These are phyloP conservation scores for Boulengeromyrus knoepffleri DNA, from an alignment of 2,113 vertebrate genomes.

Conservation along the genomic window DNA sequence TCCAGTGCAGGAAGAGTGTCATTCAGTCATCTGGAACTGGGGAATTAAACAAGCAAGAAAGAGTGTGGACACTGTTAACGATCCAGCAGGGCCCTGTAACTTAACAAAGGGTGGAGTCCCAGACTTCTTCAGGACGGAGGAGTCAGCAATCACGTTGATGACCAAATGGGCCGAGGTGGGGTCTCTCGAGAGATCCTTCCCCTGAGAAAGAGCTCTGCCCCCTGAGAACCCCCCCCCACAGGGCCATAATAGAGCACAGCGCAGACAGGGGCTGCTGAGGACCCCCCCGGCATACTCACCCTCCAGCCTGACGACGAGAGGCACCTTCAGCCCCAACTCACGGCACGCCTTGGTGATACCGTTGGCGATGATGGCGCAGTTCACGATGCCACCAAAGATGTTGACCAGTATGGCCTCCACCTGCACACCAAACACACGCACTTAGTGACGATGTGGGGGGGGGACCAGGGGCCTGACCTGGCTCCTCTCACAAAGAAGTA, in stretches of 20 bases:
- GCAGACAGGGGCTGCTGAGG: neutral
- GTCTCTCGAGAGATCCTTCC: conserved; percentile 53
- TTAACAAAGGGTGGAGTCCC: conserved; percentile 24
- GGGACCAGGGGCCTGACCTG: neutral
- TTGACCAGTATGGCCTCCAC: conserved; percentile 96
- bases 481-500: neutral
- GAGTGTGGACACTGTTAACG: conserved; percentile 3
- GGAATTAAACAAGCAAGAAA: neutral
- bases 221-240: conserved; percentile 24
- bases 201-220: conserved; percentile 30
- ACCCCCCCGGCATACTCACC: conserved; percentile 56
- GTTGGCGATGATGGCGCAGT: conserved; percentile 95
- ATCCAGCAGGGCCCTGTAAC: conserved; percentile 24
- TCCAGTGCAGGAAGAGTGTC: neutral
- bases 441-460: neutral
- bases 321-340: conserved; percentile 88
- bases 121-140: conserved; percentile 33
- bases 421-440: conserved; percentile 44
- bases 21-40: neutral
- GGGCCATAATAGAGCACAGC: conserved; percentile 34
- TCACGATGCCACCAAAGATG: conserved; percentile 96
- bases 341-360: conserved; percentile 93
- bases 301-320: conserved; percentile 91
- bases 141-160: conserved; percentile 61
- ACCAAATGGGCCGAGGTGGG: conserved; percentile 43